A percentile compares a stretch with the other conserved stretches of the same genome.
These are phyloP conservation scores for Drosophila helvetica DNA, from an alignment of 2,888 invertebrate genomes.

Conservation along the genomic window DNA sequence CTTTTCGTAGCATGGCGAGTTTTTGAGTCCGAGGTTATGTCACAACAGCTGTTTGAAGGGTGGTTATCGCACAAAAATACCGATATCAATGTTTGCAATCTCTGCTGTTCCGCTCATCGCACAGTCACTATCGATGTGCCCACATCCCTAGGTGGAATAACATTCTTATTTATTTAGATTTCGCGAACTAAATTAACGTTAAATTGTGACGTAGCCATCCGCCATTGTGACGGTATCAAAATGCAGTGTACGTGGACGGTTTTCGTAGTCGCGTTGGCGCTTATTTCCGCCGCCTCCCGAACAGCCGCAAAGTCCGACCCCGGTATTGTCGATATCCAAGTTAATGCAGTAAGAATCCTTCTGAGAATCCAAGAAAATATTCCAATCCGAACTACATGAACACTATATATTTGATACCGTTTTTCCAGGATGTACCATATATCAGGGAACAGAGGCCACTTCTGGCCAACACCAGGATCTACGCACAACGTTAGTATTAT, in stretches of 20 bases:
- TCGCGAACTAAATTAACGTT: slow-evolving; percentile 11
- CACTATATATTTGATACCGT: not conserved
- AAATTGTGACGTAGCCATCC: not conserved
- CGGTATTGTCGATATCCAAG: slow-evolving; percentile 53
- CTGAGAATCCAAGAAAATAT: slow-evolving; percentile 21
- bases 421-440: slow-evolving; percentile 64
- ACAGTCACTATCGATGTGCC: too few species aligned
- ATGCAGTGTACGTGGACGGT: slow-evolving; percentile 42
- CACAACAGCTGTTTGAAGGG: slow-evolving; percentile 59
- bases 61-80: too few species aligned
- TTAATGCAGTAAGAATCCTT: slow-evolving; percentile 56
- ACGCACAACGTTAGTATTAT: slow-evolving; percentile 87
- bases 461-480: slow-evolving; percentile 89
- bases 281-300: slow-evolving; percentile 34
- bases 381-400: slow-evolving; percentile 5
- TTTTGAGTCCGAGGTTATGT: slow-evolving; percentile 59
- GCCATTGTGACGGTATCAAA: too few species aligned
- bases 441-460: slow-evolving; percentile 85
- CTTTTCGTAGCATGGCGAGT: slow-evolving; percentile 53
- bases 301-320: slow-evolving; percentile 59
- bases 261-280: slow-evolving; percentile 48
- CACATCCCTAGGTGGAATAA: slow-evolving; percentile 2
- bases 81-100: too few species aligned
- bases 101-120: too few species aligned
- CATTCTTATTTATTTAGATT: slow-evolving; percentile 33